These are phyloP conservation scores for Drosophila quinaria DNA, from an alignment of 2,888 invertebrate species.

Conservation along the genomic window DNA sequence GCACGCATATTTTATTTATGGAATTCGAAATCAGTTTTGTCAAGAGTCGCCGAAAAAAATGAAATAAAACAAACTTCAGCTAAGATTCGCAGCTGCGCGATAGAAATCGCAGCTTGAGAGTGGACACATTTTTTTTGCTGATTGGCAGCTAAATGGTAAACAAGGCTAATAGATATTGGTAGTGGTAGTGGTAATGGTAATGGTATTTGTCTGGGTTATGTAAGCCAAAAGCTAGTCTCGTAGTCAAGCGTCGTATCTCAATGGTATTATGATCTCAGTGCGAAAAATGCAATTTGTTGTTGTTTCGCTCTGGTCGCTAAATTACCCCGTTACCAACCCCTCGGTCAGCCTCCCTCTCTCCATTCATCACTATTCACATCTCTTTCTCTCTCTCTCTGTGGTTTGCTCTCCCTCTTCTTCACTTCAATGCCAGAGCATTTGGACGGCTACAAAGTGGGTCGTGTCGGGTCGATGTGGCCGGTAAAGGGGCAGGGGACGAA, in stretches of 20 bases:
- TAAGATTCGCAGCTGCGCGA: slow-evolving; percentile 55
- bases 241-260: slow-evolving; percentile 47
- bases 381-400: neutral
- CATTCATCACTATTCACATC: neutral
- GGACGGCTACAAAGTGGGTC: slow-evolving; percentile 69
- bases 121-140: slow-evolving; percentile 51
- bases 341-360: neutral
- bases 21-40: slow-evolving; percentile 30
- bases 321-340: slow-evolving; percentile 35
- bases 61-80: neutral
- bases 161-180: slow-evolving; percentile 45
- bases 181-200: slow-evolving; percentile 23
- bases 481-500: neutral
- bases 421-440: slow-evolving; percentile 69
- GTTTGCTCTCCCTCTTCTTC: slow-evolving; percentile 21
- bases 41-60: neutral
- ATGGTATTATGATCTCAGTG: slow-evolving; percentile 78
- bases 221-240: slow-evolving; percentile 29
- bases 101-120: slow-evolving; percentile 52
- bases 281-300: slow-evolving; percentile 66
- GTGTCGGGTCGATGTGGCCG: slow-evolving; percentile 58
- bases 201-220: slow-evolving; percentile 54
- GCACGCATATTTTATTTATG: slow-evolving; percentile 40
- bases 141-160: slow-evolving; percentile 67
- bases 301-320: slow-evolving; percentile 52